Evolutionary conservation across 1,140 invertebrate genomes (phyloP).

Genomic region (Tetramorium parvispinum): DNA sequence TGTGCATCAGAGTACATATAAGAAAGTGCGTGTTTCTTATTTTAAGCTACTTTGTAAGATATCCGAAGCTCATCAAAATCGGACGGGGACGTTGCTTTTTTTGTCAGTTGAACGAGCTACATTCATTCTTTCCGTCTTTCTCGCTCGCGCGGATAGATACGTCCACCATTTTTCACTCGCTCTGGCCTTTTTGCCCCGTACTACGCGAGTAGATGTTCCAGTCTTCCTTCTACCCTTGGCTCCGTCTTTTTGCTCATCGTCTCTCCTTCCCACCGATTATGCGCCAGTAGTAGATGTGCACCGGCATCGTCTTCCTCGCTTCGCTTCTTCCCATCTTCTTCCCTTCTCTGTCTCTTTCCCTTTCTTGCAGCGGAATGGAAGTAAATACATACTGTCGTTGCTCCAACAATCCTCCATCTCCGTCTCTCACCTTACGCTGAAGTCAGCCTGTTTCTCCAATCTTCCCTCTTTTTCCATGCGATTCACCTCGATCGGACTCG

Average conservation of each 20-base stretch:
- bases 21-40: conserved; percentile 26
- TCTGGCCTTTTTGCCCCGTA: conserved; percentile 51
- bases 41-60: conserved; percentile 37
- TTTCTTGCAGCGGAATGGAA: conserved; percentile 16
- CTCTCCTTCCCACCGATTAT: conserved; percentile 55
- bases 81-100: conserved; percentile 7
- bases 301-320: conserved; percentile 46
- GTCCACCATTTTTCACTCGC: conserved; percentile 46
- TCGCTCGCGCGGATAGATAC: conserved; percentile 39
- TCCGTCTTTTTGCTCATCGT: conserved; percentile 43
- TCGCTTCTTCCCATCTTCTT: conserved; percentile 32
- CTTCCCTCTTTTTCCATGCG: conserved; percentile 30
- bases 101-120: conserved; percentile 20
- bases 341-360: neutral
- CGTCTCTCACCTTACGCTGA: neutral
- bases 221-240: conserved; percentile 27
- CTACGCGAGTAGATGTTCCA: conserved; percentile 51
- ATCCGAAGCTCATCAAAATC: conserved; percentile 48
- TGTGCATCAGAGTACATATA: neutral
- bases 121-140: conserved; percentile 31
- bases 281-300: conserved; percentile 43
- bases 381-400: conserved; percentile 52
- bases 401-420: conserved; percentile 49
- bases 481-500: neutral
- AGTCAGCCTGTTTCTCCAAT: conserved; percentile 20